Base-by-base conservation (phyloP, 2,888 invertebrate species). In the Leptopilina myrica region DNA sequence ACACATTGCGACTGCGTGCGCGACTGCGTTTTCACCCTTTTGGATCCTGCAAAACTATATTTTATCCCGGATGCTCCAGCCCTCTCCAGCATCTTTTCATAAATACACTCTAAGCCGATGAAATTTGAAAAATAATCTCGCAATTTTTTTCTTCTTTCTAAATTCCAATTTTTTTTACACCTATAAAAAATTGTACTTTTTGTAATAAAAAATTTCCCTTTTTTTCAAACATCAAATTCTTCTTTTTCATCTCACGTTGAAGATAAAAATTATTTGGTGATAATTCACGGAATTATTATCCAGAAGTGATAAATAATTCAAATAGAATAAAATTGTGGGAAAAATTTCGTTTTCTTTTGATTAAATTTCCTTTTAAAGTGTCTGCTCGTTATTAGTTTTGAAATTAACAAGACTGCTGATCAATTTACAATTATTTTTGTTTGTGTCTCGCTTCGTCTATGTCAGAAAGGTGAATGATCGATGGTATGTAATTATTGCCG, bases 1-100 rank as follows among this genome's bases (percentile, higher is more conserved):
- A 53, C 53, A 56, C 26, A 73, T 73, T 73, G 73, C 73, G 73
- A 5, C 73, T 53, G 73, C 73, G 73, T 73, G 73, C 26, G 73
- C 73, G 73, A 5, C 73, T 73, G 73, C 73, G 73, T 73, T 43
- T 33, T n/a, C 73, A 73, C 33, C 53, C 69, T 62, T 53, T 12
- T 20, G 53, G 53, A 53, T 69, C 69, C 69, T 53, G 69, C 69
- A 69, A 69, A 69, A 49, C 14, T 53, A 20, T 33, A 33, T 26
- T 43, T 56, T 73, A 53, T 73, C 56, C 73, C n/a, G 73, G 73
- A 73, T 26, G 26, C 64, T 64, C 33, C 73, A 73, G 56, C 56
- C n/a, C 14, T 43, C 6, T 46, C 67, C 46, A 49, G 49, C 12
- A 4, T 49, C 49, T 49, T 46, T 15, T 66, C 6, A 14, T 62